phyloP scores from a whole-genome alignment of 2,888 invertebrate genomes.

The Pherbina coryleti region DNA sequence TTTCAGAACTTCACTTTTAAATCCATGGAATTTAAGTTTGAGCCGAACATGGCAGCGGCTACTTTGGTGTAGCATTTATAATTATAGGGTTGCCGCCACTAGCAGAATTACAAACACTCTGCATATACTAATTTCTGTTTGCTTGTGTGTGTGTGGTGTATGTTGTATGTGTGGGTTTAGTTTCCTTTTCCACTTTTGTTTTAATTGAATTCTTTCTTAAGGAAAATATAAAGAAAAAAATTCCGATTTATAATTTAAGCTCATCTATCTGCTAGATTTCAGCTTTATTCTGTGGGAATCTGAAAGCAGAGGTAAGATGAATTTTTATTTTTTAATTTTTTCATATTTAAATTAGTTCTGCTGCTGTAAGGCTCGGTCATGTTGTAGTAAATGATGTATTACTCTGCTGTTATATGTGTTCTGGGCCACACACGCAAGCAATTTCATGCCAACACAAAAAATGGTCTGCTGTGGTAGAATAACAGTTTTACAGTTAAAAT shows the following conservation, averaged over 20 bases:
- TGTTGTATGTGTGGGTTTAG: not conserved
- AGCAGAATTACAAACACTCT: not conserved
- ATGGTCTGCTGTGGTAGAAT: not conserved
- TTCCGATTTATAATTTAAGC: not conserved
- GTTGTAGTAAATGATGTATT: not conserved
- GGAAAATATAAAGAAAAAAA: not conserved
- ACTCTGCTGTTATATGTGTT: not conserved
- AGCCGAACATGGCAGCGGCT: not conserved
- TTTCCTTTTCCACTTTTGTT: not conserved
- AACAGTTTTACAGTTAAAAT: constrained; percentile 17
- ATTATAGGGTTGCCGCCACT: constrained; percentile 22
- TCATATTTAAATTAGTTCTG: constrained; percentile 18
- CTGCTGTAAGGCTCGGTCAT: not conserved
- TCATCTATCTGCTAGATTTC: not conserved
- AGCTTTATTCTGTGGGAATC: constrained; percentile 3
- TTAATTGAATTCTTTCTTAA: constrained; percentile 14
- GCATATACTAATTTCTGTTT: not conserved
- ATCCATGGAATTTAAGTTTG: constrained; percentile 12
- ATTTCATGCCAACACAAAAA: not conserved
- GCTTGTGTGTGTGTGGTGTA: not conserved
- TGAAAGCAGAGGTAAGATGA: not conserved
- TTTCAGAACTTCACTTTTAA: constrained; percentile 10
- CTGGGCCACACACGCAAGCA: constrained; percentile 23
- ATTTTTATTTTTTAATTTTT: not conserved
- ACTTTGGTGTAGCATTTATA: constrained; percentile 14